Evolutionary conservation across 2,113 vertebrate species (phyloP).

Genomic region (Scatophagus argus): DNA sequence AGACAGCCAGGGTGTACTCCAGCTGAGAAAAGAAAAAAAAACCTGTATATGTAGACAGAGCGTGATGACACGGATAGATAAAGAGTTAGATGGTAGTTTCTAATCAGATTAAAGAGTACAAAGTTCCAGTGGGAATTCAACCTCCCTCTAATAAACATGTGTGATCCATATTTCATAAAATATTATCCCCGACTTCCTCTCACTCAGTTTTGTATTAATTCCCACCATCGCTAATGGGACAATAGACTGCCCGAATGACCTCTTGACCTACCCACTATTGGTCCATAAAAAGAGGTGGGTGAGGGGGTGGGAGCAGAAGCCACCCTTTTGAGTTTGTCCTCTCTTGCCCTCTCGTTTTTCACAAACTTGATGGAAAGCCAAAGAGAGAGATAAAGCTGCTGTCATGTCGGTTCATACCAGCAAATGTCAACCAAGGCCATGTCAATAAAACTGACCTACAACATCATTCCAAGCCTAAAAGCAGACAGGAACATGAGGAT

Average conservation of each 20-base stretch:
- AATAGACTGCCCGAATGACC: constrained; percentile 60
- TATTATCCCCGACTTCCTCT: constrained; percentile 19
- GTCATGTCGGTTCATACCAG: constrained; percentile 9
- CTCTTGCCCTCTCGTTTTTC: constrained; percentile 12
- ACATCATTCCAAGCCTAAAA: neutral
- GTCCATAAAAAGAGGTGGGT: constrained; percentile 32
- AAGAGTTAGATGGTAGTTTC: constrained; percentile 9
- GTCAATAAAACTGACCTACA: constrained; percentile 25
- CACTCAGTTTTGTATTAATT: constrained; percentile 56
- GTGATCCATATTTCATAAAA: constrained; percentile 20
- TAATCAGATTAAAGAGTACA: neutral
- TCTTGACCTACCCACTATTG: constrained; percentile 68
- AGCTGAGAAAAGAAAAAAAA: constrained; percentile 18
- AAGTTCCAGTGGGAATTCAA: neutral
- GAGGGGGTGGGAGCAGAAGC: constrained; percentile 21
- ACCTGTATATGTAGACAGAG: constrained; percentile 22
- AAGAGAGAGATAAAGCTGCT: constrained; percentile 19
- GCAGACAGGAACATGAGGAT: neutral
- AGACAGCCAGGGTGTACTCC: constrained; percentile 40
- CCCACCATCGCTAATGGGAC: constrained; percentile 42
- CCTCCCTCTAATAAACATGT: neutral
- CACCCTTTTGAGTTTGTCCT: constrained; percentile 46
- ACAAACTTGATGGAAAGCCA: constrained; percentile 39
- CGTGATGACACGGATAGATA: constrained; percentile 48
- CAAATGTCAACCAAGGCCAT: constrained; percentile 29